Evolutionary conservation across 2,797 vertebrate species (phyloP), one percentile per base, ranked within the genome.

Genomic region (Acanthurus tractus): DNA sequence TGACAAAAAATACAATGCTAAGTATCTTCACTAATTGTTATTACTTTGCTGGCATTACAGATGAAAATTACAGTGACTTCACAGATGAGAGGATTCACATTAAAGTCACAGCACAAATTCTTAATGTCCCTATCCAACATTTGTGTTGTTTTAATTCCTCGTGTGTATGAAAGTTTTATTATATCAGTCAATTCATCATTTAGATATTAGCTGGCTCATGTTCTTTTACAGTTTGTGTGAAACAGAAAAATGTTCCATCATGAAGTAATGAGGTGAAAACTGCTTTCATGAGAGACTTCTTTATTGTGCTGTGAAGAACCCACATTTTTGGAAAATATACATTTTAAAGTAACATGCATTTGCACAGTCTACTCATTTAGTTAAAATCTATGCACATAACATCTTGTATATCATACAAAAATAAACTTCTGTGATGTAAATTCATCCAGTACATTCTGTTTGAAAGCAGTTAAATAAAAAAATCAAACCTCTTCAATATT

Each of bases 371-470:
- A 38, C 57, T 83, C 58, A 55, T 82, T 87, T 86, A 73, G 54
- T 63, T 76, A 56, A 73, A 89, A 86, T 84, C 81, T 82, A 90
- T 70, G 83, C 50, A 77, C 64, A 79, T 55, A 74, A 68, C 79
- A 79, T 86, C 67, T 81, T 55, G 17, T 73, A 85, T 88, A 88
- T 89, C 64, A 90, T 95, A 96, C 42, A 96, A 96, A 96, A 96
- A 96, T 96, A 96, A 85, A 96, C 65, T 93, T 95, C 94, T 95
- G 83, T 90, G 84, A 81, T 82, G 38, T 81, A 89, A 84, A 77
- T 22, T 85, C 80, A 79, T 82, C 82, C 49, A 89, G 82, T 88
- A 90, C 78, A 86, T 90, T 91, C 73, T 86, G 76, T 89, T 89
- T 78, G 25, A 73, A 72, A 81, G 81, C 40, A 81, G 79, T 94